phyloP scores from a whole-genome alignment of 1,140 invertebrate genomes.

The Polypedilum pembai region DNA sequence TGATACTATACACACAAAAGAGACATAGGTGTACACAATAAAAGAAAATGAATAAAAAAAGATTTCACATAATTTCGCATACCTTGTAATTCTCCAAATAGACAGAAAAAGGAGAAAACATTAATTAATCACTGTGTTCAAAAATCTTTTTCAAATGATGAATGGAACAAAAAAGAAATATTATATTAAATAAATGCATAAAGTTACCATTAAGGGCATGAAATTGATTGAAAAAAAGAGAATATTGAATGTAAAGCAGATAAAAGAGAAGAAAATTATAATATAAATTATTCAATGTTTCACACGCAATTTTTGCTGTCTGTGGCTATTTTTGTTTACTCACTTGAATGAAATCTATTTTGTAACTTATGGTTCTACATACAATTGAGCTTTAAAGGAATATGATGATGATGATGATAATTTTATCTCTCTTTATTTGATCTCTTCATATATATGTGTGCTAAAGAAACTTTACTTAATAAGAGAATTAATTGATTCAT shows the following conservation, averaged over 20 bases:
- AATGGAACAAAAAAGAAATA: background rate
- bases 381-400: slow-evolving; percentile 6
- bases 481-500: background rate
- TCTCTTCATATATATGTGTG: too few relatives aligned
- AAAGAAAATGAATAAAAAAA: background rate
- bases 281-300: slow-evolving; percentile 9
- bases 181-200: background rate
- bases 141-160: background rate
- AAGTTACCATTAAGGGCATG: too few relatives aligned
- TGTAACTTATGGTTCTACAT: background rate
- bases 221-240: background rate
- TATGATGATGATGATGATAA: too few relatives aligned
- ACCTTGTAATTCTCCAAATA: background rate
- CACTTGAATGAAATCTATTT: background rate
- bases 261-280: background rate
- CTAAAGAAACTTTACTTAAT: too few relatives aligned
- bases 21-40: background rate
- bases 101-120: background rate
- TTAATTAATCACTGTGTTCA: slow-evolving; percentile 13
- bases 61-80: background rate
- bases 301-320: slow-evolving; percentile 10
- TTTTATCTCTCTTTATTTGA: too few relatives aligned
- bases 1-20: background rate
- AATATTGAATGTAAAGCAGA: background rate
- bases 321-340: background rate